A percentile compares a stretch with the other conserved stretches of the same genome.
Evolutionary conservation across 2,113 vertebrate species (phyloP).

Genomic region (Psammodynastes pulverulentus): DNA sequence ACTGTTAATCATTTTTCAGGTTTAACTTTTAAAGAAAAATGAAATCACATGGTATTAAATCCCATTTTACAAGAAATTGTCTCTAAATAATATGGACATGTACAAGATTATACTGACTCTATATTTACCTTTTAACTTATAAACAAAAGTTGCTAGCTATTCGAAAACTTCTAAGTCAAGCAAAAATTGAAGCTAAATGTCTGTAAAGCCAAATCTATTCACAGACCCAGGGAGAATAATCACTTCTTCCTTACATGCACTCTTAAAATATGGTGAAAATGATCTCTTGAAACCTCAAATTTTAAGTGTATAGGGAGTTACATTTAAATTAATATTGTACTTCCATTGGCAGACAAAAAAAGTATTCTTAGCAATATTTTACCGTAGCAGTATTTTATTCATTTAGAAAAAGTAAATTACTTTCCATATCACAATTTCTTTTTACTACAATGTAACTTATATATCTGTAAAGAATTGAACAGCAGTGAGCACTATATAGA

Average conservation of each 20-base stretch:
- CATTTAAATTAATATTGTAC: neutral
- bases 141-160: neutral
- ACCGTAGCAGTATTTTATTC: too few relatives aligned
- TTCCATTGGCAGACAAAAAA: neutral
- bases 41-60: neutral
- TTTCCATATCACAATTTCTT: neutral
- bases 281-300: neutral
- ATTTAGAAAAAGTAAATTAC: neutral
- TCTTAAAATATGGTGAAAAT: neutral
- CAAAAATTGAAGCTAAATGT: neutral
- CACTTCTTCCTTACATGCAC: neutral
- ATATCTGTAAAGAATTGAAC: neutral
- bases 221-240: neutral
- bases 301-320: neutral
- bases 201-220: neutral
- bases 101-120: neutral
- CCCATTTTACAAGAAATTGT: neutral
- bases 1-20: neutral
- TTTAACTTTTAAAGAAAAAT: neutral
- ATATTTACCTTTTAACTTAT: neutral
- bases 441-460: neutral
- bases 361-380: too few relatives aligned
- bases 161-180: neutral
- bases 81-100: neutral
- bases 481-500: neutral